Percentiles rank a stretch among this genome's conserved stretches.
Evolutionary conservation across 2,797 vertebrate species (phyloP).

Genomic region (Odontamblyopus lacepedii): DNA sequence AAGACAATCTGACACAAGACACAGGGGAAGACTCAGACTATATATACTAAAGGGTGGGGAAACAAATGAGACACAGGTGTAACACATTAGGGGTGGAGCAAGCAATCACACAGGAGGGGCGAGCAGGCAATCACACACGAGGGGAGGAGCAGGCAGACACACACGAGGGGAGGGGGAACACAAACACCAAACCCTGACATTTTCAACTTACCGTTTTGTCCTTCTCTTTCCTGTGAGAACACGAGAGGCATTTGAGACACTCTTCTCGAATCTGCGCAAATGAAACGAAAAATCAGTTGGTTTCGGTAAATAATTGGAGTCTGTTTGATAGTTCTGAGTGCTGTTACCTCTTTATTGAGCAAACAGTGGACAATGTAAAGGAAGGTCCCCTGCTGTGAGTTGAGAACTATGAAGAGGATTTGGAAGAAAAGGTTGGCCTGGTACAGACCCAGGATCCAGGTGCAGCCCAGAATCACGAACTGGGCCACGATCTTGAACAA

Average conservation of each 20-base stretch:
- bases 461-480: slow-evolving; percentile 71
- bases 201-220: neutral
- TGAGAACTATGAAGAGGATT: slow-evolving; percentile 69
- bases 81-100: too few species aligned
- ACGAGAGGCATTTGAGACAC: neutral
- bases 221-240: neutral
- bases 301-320: too few species aligned
- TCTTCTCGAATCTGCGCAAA: slow-evolving; percentile 5
- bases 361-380: slow-evolving; percentile 74
- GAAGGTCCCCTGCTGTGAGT: slow-evolving; percentile 76
- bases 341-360: slow-evolving; percentile 70
- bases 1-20: too few species aligned
- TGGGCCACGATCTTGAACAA: slow-evolving; percentile 73
- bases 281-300: neutral
- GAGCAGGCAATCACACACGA: too few species aligned
- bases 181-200: too few species aligned
- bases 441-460: slow-evolving; percentile 75
- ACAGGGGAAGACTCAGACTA: too few species aligned
- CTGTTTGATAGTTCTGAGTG: neutral
- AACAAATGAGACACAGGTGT: too few species aligned
- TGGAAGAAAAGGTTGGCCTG: slow-evolving; percentile 52
- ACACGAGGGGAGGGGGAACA: too few species aligned
- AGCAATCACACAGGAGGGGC: too few species aligned
- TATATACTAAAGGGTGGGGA: too few species aligned
- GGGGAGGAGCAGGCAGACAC: too few species aligned